Percentiles rank a stretch among this genome's conserved stretches.
Evolutionary conservation across 2,888 invertebrate genomes (phyloP).

Genomic region (Coelopa pilipes): DNA sequence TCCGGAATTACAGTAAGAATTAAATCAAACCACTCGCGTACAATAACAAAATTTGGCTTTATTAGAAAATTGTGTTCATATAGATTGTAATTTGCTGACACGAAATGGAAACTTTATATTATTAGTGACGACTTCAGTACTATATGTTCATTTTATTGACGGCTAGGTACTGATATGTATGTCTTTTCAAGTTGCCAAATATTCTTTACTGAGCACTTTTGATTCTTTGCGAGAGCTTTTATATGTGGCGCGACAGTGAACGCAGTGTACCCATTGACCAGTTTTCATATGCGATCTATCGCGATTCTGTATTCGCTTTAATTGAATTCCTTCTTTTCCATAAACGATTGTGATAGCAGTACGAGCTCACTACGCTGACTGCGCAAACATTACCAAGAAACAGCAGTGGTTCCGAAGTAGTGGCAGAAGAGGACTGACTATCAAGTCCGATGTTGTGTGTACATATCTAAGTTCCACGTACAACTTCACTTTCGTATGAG

Average conservation of each 20-base stretch:
- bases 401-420: neutral
- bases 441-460: neutral
- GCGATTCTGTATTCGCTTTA: constrained; percentile 32
- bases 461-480: constrained; percentile 4
- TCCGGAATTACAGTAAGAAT: neutral
- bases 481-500: constrained; percentile 32
- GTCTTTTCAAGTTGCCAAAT: constrained; percentile 48
- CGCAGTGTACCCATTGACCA: constrained; percentile 31
- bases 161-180: constrained; percentile 23
- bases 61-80: too few relatives aligned
- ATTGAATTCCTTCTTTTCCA: constrained; percentile 28
- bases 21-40: too few relatives aligned
- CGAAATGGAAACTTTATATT: too few relatives aligned
- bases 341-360: constrained; percentile 17
- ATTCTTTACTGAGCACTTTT: constrained; percentile 50
- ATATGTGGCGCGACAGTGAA: constrained; percentile 44
- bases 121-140: neutral
- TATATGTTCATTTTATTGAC: neutral
- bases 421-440: constrained; percentile 8
- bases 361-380: neutral
- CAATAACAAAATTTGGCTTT: too few relatives aligned
- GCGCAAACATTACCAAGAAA: constrained; percentile 1
- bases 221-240: constrained; percentile 49
- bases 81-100: too few relatives aligned
- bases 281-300: constrained; percentile 34